These are phyloP conservation scores for Sarcophaga carnaria DNA, from an alignment of 2,888 invertebrate genomes.

Conservation along the genomic window DNA sequence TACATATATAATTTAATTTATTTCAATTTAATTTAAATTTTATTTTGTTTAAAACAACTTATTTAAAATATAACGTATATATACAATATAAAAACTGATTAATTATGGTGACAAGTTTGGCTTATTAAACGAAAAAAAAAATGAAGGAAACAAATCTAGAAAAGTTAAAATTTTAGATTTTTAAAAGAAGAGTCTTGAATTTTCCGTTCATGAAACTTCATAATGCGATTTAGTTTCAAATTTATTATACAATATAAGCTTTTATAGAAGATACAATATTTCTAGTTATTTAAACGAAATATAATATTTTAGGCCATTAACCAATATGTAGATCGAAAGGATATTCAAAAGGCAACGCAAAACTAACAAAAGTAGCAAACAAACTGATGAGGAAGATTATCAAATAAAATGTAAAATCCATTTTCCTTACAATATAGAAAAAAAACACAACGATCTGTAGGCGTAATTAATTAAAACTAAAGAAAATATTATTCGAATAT, in stretches of 20 bases:
- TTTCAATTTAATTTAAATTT: too few relatives aligned
- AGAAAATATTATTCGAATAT: background rate
- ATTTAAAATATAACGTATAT: too few relatives aligned
- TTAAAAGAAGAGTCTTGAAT: background rate
- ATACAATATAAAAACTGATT: background rate
- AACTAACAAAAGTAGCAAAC: slow-evolving; percentile 24
- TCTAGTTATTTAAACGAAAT: slow-evolving; percentile 19
- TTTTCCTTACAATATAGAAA: background rate
- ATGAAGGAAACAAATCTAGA: background rate
- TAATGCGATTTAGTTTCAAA: slow-evolving; percentile 26
- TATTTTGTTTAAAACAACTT: too few relatives aligned
- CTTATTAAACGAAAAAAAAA: slow-evolving; percentile 32
- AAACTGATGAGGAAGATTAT: slow-evolving; percentile 40
- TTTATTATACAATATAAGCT: background rate
- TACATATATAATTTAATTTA: too few relatives aligned
- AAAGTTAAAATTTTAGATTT: background rate
- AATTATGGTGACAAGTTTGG: slow-evolving; percentile 68
- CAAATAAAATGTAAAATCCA: background rate
- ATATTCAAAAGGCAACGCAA: background rate
- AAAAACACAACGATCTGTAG: slow-evolving; percentile 56
- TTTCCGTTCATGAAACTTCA: background rate
- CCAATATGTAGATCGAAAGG: background rate
- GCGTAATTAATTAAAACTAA: slow-evolving; percentile 33
- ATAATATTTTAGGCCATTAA: background rate
- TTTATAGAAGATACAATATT: background rate